Base-by-base conservation (phyloP, 2,888 invertebrate genomes). In the Gymnosoma rotundatum region DNA sequence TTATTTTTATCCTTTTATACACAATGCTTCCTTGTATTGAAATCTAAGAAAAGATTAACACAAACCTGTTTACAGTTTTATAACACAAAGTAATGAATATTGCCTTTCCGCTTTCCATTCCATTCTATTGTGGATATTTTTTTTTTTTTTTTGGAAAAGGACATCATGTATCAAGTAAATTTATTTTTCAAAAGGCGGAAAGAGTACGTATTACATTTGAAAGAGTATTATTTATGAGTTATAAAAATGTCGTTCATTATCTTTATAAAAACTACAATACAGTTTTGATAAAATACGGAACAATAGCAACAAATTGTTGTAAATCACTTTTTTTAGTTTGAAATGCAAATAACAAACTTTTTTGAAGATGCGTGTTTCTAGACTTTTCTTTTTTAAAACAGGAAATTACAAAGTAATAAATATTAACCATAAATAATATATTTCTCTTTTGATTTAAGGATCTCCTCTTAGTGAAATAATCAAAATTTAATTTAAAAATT, bases 21-120 rank as follows among this genome's bases (percentile, higher is more conserved):
- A 66, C 38, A 66, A 58, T 52, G 58, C 38, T 50, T 79, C 66
- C 58, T 25, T 66, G 50, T 48, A 79, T 64, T 66, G 60, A 42
- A 50, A 64, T 66, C 42, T 79, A 58, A 79, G 60, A 72, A 60
- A 79, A 60, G 10, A 78, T 56, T 72, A 14, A 63, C 25, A 56
- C n/a, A 78, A 25, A 61, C 4, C 18, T 54, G 20, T 20, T 10
- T 21, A 18, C 21, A 52, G 32, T 21, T 10, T 56, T 25, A 8
- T 32, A 4, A 50, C n/a, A 42, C 16, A 25, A 18, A 54, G 38
- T 42, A 21, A n/a, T 48, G 18, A 50, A 67, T 14, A 18, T n/a
- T 67, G n/a, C 4, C 25, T 20, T 20, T 50, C 50, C 48, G 1
- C 20, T 18, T 18, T n/a, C 16, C 1, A 21, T 54, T 14, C 18